phyloP scores from a whole-genome alignment of 2,113 vertebrate species.

The Xenus cinereus region DNA sequence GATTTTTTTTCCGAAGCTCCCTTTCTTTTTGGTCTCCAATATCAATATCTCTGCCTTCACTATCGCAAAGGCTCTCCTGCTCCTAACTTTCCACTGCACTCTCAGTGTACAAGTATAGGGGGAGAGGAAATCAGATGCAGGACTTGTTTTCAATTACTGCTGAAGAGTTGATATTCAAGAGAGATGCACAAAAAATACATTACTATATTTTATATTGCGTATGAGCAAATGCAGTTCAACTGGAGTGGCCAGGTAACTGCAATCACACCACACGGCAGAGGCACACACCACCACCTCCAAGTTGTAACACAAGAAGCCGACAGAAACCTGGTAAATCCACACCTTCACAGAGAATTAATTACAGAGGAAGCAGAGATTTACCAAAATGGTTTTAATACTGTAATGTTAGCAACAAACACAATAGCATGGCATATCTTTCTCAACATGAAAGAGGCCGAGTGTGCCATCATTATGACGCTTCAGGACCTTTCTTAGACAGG shows the following conservation, averaged over 20 bases:
- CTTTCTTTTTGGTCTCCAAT: background rate
- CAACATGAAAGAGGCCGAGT: background rate
- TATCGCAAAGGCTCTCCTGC: background rate
- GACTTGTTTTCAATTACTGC: background rate
- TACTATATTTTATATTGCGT: background rate
- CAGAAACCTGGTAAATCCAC: background rate
- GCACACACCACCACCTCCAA: background rate
- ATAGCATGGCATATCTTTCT: background rate
- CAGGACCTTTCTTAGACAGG: background rate
- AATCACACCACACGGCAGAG: background rate
- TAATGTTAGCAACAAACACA: background rate
- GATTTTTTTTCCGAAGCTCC: background rate
- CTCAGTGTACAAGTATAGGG: background rate
- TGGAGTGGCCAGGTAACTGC: background rate
- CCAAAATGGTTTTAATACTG: background rate
- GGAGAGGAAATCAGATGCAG: background rate
- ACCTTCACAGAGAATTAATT: background rate
- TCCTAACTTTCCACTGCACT: background rate
- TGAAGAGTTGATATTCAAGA: background rate
- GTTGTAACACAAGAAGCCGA: background rate
- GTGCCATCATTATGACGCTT: background rate
- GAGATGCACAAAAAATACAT: background rate
- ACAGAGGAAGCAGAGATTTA: background rate
- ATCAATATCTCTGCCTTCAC: background rate
- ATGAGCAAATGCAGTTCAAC: background rate